phyloP scores from a whole-genome alignment of 2,888 invertebrate genomes.

The Chrysolina oricalcia region DNA sequence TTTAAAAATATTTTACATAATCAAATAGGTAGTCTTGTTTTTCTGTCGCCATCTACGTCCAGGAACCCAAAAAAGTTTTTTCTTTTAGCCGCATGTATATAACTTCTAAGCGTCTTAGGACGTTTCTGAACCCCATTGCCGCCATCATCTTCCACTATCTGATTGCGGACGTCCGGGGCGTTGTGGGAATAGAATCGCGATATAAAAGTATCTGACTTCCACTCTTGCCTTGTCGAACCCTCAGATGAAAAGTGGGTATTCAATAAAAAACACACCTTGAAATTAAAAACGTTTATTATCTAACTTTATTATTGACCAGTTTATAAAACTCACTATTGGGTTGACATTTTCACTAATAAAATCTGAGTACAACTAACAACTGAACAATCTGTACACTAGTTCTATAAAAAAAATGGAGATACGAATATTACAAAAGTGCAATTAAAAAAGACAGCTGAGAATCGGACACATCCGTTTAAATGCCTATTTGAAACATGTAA shows the following conservation, averaged over 20 bases:
- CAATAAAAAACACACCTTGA: not conserved
- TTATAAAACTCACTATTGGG: conserved; percentile 26
- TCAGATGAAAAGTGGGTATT: not conserved
- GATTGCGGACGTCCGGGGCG: no score
- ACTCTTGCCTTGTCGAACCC: not conserved
- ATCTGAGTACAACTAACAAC: conserved; percentile 28
- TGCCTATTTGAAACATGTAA: not conserved
- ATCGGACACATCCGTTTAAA: not conserved
- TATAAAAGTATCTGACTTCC: not conserved
- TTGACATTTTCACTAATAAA: not conserved
- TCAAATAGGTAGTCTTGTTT: no score
- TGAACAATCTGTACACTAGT: not conserved
- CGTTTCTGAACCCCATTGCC: no score
- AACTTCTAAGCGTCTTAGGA: no score
- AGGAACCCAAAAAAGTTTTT: no score
- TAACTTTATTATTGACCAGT: conserved; percentile 46
- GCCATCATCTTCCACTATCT: no score
- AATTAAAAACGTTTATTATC: conserved; percentile 55
- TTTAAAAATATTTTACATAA: no score
- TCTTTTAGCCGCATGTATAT: no score
- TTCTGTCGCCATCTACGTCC: no score
- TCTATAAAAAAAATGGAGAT: not conserved
- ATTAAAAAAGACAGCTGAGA: not conserved
- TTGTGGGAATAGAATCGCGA: no score
- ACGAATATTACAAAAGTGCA: not conserved